These are phyloP conservation scores for Drosophila meridionalis DNA, from an alignment of 2,888 invertebrate species.

Conservation along the genomic window DNA sequence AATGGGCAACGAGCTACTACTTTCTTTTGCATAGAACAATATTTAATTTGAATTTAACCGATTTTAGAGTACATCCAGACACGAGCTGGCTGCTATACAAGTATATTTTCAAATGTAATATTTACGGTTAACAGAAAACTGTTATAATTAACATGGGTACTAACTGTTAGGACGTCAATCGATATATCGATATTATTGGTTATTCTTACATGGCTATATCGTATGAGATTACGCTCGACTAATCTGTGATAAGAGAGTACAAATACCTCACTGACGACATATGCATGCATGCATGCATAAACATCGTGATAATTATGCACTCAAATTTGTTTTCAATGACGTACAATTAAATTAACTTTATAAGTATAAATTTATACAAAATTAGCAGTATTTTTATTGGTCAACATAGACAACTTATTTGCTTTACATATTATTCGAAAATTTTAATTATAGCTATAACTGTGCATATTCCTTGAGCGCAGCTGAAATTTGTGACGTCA, in stretches of 20 bases:
- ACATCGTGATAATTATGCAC: no score
- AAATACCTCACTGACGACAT: background rate
- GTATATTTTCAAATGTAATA: background rate
- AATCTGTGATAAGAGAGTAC: background rate
- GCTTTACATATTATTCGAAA: background rate
- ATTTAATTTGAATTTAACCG: slow-evolving; percentile 29
- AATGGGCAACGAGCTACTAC: slow-evolving; percentile 27
- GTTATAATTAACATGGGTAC: background rate
- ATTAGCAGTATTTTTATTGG: background rate
- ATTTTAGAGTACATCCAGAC: background rate
- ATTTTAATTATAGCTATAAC: background rate
- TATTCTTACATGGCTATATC: background rate
- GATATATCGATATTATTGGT: background rate
- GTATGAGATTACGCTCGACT: background rate
- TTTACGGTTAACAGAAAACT: slow-evolving; percentile 2
- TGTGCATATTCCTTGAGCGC: background rate
- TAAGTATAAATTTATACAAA: background rate
- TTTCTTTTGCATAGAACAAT: slow-evolving; percentile 19
- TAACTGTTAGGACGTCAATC: background rate
- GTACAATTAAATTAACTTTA: background rate
- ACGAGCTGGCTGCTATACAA: slow-evolving; percentile 31
- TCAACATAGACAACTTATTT: background rate
- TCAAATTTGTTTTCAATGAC: background rate
- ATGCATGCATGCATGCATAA: background rate
- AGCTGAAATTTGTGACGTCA: slow-evolving; percentile 39